phyloP scores from a whole-genome alignment of 1,140 invertebrate species.

The Hormaphis cornu region DNA sequence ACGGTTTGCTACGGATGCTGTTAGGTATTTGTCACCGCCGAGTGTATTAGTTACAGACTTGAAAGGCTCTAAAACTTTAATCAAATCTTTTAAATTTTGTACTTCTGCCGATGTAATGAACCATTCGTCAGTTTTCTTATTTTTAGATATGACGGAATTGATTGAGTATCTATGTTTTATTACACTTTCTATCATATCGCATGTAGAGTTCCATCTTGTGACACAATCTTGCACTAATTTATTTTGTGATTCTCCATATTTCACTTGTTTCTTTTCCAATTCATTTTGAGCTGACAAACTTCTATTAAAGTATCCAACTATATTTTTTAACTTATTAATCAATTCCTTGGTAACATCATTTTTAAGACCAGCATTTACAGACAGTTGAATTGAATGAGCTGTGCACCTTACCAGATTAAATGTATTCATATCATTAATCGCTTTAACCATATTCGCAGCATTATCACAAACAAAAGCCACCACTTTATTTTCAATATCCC shows the following conservation, averaged over 20 bases:
- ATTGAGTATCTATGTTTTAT: constrained; percentile 27
- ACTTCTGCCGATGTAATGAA: not conserved
- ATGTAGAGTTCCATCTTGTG: constrained; percentile 42
- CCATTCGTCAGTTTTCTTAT: not conserved
- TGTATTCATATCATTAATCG: not conserved
- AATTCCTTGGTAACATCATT: not conserved
- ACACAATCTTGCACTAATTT: constrained; percentile 39
- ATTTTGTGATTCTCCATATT: constrained; percentile 34
- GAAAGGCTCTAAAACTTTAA: not conserved
- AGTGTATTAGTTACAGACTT: not conserved
- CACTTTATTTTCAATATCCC: too few species aligned
- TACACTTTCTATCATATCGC: constrained; percentile 42
- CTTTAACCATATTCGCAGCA: not conserved
- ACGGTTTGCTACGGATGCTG: not conserved
- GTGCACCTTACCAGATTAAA: not conserved
- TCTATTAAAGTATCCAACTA: not conserved
- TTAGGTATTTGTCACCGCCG: not conserved
- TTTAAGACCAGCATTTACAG: not conserved
- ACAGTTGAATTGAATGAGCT: not conserved
- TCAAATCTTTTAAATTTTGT: not conserved
- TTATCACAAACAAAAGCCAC: not conserved
- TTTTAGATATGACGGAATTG: not conserved
- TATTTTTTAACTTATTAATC: not conserved
- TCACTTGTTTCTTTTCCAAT: not conserved
- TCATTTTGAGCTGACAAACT: not conserved